Base-by-base conservation (phyloP, 2,113 vertebrate genomes). In the Alligator mississippiensis region DNA sequence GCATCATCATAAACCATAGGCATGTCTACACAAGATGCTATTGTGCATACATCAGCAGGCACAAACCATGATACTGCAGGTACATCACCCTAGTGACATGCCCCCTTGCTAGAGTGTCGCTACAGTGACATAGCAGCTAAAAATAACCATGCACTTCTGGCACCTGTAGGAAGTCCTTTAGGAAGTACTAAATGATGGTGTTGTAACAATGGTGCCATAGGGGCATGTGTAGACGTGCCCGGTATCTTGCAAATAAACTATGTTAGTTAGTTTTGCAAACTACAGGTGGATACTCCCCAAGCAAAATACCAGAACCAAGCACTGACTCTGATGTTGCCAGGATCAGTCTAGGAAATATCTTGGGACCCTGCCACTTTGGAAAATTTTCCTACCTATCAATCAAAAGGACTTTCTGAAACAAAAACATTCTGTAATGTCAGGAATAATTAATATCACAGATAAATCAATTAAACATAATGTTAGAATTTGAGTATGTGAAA, bases 361-460 rank as follows among this genome's bases (percentile, higher is more conserved):
- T 76, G 24, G 25, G 62, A 17, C 5, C 91, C 38, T 79, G 82
- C 1, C 25, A 28, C 57, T 78, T 9, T 54, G 54, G 94, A 95
- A 94, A 85, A 27, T 5, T 83, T 93, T 95, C 94, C 66, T 0
- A 0, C 5, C 1, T 87, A 85, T 79, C 85, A 74, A 47, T 89
- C 79, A 87, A 77, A 94, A 94, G 59, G 74, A 86, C 84, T 70
- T 95, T 96, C 24, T 93, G 86, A 84, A 89, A 47, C 47, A 47
- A 88, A 93, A 89, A n/a, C 55, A 90, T 96, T 47, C 66, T 89
- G 87, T 92, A 94, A 38, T 90, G 82, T 96, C 97, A 86, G 85
- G 81, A 89, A 97, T 95, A 66, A 82, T 77, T 96, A 96, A 58
- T 84, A 74, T 92, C 89, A 81, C 93, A 95, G 77, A 90, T 94